Percentiles rank a stretch among this genome's conserved stretches.
These are phyloP conservation scores for Percopsis omiscomaycus DNA, from an alignment of 2,797 vertebrate species.

Conservation along the genomic window DNA sequence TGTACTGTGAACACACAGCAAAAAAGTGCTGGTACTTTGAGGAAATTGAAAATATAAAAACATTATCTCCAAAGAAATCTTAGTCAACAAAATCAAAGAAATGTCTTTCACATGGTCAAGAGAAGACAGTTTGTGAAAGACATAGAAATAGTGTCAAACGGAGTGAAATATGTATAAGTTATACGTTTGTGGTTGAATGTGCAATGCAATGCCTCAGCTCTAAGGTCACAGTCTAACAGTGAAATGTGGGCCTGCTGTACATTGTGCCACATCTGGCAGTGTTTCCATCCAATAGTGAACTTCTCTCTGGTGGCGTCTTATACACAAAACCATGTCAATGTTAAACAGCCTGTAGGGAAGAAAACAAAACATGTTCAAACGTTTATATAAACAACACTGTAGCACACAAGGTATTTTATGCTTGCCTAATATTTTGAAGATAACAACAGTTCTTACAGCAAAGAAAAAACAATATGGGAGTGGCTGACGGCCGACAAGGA, in stretches of 20 bases:
- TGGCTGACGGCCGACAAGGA: not conserved
- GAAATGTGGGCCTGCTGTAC: constrained; percentile 10
- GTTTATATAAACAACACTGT: no score
- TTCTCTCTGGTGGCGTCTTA: not conserved
- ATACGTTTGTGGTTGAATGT: constrained; percentile 20
- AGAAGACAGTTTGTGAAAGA: constrained; percentile 14
- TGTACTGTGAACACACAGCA: not conserved
- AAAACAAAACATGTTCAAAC: not conserved
- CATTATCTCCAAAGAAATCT: not conserved
- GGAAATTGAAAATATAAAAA: constrained; percentile 8
- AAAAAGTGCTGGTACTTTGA: constrained; percentile 26
- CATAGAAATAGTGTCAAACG: constrained; percentile 26
- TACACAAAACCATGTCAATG: constrained; percentile 1
- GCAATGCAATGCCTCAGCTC: constrained; percentile 24
- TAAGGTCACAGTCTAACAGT: constrained; percentile 6
- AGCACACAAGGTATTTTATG: no score
- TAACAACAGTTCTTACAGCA: not conserved
- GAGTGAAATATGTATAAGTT: constrained; percentile 33
- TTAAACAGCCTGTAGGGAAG: constrained; percentile 24
- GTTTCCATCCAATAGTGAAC: not conserved
- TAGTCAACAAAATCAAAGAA: not conserved
- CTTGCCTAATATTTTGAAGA: no score
- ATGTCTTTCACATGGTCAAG: not conserved
- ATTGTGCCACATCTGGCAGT: constrained; percentile 8
- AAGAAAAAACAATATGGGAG: no score